Base-by-base conservation (phyloP, 2,113 vertebrate species). In the Aphelocoma coerulescens region DNA sequence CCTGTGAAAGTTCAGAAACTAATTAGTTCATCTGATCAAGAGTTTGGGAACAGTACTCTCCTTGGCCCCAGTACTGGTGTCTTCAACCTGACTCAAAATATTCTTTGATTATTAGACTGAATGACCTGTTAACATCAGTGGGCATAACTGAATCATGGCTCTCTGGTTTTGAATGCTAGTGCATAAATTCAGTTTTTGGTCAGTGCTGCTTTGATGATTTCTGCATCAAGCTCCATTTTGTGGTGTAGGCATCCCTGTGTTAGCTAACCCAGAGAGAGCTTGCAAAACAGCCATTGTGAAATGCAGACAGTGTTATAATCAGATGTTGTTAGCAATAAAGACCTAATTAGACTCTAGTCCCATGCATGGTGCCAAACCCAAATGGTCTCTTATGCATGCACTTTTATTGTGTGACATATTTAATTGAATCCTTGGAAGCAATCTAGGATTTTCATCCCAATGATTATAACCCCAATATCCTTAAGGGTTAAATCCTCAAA, bases 321-420 rank as follows among this genome's bases (percentile, higher is more conserved):
- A 91, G 79, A 59, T 55, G 39, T 46, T 69, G 55, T 91, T 81
- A 74, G 83, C 65, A 96, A 91, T 86, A 86, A 94, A 89, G 76
- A 39, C 30, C 46, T 91, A 88, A 93, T 96, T 88, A 93, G 33
- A 39, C 59, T 95, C 39, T 24, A 24, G 68, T 91, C 59, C 51
- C 75, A 80, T 77, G 65, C 1, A 0, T 9, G 35, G 23, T 91
- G 91, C 79, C 83, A 95, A 93, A 48, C 43, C 83, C 27, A 58
- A 89, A 39, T 4, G 67, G 77, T 33, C 11, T 83, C 48, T 63
- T 65, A 67, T n/a, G 63, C 35, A 7, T 30, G 39, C 0, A 0
- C 62, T 95, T 89, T 88, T 58, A 82, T 88, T 92, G 58, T 80
- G 66, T 0, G 3, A 48, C 39, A 4, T 24, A 24, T 63, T 77